These are phyloP conservation scores for Chaetops frenatus DNA, from an alignment of 2,113 vertebrate species.

Conservation along the genomic window DNA sequence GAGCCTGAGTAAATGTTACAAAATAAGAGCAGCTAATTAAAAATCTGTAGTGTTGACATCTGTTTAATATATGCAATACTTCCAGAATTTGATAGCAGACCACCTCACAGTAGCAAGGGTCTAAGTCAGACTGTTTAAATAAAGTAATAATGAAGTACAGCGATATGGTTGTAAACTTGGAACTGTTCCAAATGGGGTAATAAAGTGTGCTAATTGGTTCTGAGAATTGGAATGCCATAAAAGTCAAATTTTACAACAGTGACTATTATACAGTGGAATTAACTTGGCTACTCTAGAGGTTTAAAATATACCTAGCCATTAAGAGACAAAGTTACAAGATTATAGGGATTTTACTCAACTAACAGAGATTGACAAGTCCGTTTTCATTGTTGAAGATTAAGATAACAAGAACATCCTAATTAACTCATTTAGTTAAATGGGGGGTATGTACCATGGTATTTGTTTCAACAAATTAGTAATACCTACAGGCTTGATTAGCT, in stretches of 20 bases:
- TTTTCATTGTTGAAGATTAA: slow-evolving; percentile 11
- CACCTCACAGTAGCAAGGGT: slow-evolving; percentile 31
- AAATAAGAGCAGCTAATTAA: slow-evolving; percentile 53
- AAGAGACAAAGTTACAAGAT: not conserved
- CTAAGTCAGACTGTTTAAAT: slow-evolving; percentile 56
- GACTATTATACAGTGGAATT: slow-evolving; percentile 49
- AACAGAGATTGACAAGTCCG: not conserved
- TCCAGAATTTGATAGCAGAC: slow-evolving; percentile 26
- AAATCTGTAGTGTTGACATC: slow-evolving; percentile 48
- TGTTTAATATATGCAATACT: slow-evolving; percentile 56
- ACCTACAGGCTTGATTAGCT: not conserved
- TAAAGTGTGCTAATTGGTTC: slow-evolving; percentile 68
- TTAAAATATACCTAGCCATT: slow-evolving; percentile 34
- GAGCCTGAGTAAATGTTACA: slow-evolving; percentile 34
- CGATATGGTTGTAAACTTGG: slow-evolving; percentile 52
- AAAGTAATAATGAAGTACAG: slow-evolving; percentile 63
- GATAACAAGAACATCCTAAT: not conserved
- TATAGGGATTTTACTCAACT: not conserved
- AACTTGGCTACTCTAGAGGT: slow-evolving; percentile 40
- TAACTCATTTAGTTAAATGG: slow-evolving; percentile 6
- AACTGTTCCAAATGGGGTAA: slow-evolving; percentile 63
- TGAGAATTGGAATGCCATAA: slow-evolving; percentile 55
- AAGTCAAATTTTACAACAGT: slow-evolving; percentile 57
- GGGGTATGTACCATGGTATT: not conserved
- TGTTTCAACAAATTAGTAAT: not conserved